Conservation (phyloP, 2,113 vertebrate genomes). For the Phaethon lepturus region DNA sequence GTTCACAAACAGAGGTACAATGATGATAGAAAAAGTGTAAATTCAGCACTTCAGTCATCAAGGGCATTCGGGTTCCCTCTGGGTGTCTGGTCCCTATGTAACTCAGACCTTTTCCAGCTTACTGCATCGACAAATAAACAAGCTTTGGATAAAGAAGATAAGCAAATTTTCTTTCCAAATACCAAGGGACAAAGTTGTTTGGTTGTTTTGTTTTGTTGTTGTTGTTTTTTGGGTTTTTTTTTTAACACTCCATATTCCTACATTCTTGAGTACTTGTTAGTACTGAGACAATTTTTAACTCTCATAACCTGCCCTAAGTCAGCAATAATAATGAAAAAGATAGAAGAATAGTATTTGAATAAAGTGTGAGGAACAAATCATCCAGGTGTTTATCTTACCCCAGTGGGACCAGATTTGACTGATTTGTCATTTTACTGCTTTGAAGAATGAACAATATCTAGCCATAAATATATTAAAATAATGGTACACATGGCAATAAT, state of each 20-base stretch:
- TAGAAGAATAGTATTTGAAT: neutral
- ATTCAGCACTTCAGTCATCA: neutral
- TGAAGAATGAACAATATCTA: neutral
- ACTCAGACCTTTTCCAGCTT: neutral
- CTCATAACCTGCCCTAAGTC: neutral
- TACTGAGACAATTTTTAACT: neutral
- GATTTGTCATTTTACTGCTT: neutral
- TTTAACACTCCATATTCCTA: neutral
- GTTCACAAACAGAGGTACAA: neutral
- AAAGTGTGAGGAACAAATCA: neutral
- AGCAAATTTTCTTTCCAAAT: neutral
- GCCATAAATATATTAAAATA: neutral
- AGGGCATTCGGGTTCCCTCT: neutral
- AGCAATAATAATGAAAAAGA: neutral
- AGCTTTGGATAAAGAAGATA: neutral
- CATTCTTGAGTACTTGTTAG: neutral
- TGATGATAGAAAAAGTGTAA: neutral
- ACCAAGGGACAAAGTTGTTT: neutral
- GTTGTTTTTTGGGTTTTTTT: neutral
- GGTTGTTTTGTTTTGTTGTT: neutral
- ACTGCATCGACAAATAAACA: neutral
- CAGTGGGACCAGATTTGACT: neutral
- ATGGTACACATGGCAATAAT: neutral
- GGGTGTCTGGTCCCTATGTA: neutral
- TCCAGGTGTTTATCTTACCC: neutral